Evolutionary conservation across 2,113 vertebrate species (phyloP), one percentile per base, ranked within the genome.

Genomic region (Tychaedon coryphoeus): DNA sequence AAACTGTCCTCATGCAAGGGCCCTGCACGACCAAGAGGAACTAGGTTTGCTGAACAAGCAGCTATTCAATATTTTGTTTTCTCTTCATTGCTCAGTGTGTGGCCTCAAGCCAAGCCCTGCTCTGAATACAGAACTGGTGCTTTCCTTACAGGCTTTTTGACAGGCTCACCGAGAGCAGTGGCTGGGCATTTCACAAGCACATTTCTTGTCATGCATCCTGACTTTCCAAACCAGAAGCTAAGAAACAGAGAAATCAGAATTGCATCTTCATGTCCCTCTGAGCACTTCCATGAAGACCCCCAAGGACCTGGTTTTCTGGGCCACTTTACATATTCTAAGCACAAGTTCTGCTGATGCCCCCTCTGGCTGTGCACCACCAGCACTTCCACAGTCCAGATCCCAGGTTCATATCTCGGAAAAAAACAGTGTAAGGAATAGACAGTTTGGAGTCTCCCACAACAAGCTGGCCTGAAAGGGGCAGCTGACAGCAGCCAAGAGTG

Each of bases 1-100:
- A 79, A 83, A 70, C 60, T 34, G 65, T 57, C 60, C 26, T 95
- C 71, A 76, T 4, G 0, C 79, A 88, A 51, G 64, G 47, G 88
- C 86, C 48, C 89, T 92, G 80, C 53, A 29, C 0, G 0, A 89
- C 86, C 80, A 85, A 71, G 76, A 92, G 94, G 91, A 96, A 92
- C 70, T 9, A 61, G 19, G 83, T 81, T 93, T 92, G 92, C 94
- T 85, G 91, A 96, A 96, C 93, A 95, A 95, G 94, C 94, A 97
- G 95, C 96, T 92, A 96, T 96, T 97, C 89, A 97, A 91, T 95
- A 93, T 96, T 95, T 96, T 95, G 96, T 93, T 97, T 97, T 97
- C 89, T 93, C 83, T 82, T 91, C 91, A 93, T 95, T 96, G 96
- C 93, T 95, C 76, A 91, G 45, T 0, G 16, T 0, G 1, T 96